Conservation (phyloP, 2,888 invertebrate genomes). For the Oligia strigilis region DNA sequence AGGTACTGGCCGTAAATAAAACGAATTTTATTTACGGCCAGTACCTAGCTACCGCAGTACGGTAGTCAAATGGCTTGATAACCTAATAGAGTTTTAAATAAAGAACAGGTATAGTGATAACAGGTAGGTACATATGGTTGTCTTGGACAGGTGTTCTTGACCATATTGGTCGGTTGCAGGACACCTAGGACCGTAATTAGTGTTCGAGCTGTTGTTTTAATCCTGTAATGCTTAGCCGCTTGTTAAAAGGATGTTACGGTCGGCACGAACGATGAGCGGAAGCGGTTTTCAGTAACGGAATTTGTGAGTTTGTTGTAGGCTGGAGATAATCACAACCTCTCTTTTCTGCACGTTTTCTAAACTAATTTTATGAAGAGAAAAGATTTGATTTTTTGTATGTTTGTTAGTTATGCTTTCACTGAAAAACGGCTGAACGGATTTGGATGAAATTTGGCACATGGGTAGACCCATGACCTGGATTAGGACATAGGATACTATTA, state of each 20-base stretch:
- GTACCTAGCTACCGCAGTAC: slow-evolving; percentile 48
- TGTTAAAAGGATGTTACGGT: slow-evolving; percentile 63
- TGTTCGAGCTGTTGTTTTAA: slow-evolving; percentile 72
- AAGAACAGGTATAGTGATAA: slow-evolving; percentile 58
- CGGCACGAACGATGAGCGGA: slow-evolving; percentile 18
- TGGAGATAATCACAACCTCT: not conserved
- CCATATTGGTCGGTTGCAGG: slow-evolving; percentile 72
- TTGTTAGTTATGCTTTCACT: not conserved
- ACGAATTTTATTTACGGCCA: slow-evolving; percentile 12
- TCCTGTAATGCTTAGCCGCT: slow-evolving; percentile 73
- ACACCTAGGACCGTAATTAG: slow-evolving; percentile 79
- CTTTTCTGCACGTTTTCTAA: too few species aligned
- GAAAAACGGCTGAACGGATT: not conserved
- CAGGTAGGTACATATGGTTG: slow-evolving; percentile 41
- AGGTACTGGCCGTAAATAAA: too few species aligned
- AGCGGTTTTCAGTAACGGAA: slow-evolving; percentile 61
- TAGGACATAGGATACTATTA: not conserved
- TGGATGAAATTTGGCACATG: not conserved
- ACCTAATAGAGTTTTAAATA: slow-evolving; percentile 49
- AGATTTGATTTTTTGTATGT: not conserved
- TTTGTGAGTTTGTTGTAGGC: not conserved
- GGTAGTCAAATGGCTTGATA: slow-evolving; percentile 35
- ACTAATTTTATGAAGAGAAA: too few species aligned
- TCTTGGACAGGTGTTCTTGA: slow-evolving; percentile 70
- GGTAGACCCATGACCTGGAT: not conserved